These are phyloP conservation scores for Carapus acus DNA, from an alignment of 2,797 vertebrate genomes.

Conservation along the genomic window DNA sequence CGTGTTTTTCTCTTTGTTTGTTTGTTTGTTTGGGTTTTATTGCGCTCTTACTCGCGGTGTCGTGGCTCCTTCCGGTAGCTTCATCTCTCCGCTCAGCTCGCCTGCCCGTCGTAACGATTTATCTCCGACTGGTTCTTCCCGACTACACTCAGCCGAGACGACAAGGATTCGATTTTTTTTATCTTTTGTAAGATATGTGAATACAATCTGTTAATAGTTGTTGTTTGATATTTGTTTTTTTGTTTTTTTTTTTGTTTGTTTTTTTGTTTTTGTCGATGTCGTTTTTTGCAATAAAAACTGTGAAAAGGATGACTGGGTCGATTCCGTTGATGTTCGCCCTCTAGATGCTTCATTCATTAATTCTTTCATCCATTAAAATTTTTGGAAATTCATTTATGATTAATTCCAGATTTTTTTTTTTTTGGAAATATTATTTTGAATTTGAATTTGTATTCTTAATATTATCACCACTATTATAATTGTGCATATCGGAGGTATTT, in stretches of 20 bases:
- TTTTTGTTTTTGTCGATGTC: conserved; percentile 62
- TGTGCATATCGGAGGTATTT: too few species aligned
- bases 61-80: too few species aligned
- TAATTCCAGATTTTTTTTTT: too few species aligned
- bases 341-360: too few species aligned
- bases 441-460: too few species aligned
- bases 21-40: not conserved
- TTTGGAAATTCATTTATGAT: too few species aligned
- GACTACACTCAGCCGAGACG: conserved; percentile 85
- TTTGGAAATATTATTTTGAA: too few species aligned
- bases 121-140: conserved; percentile 89
- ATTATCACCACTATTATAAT: too few species aligned
- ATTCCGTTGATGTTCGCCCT: conserved; percentile 27
- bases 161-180: conserved; percentile 82
- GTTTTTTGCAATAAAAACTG: conserved; percentile 83
- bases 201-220: conserved; percentile 60
- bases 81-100: conserved; percentile 51
- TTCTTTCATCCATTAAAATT: too few species aligned
- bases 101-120: conserved; percentile 62
- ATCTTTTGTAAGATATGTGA: conserved; percentile 72
- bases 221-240: conserved; percentile 34
- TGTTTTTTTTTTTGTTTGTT: conserved; percentile 13
- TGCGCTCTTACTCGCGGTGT: too few species aligned
- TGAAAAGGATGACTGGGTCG: conserved; percentile 30
- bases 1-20: conserved; percentile 21